These are phyloP conservation scores for Trachemys scripta DNA, from an alignment of 2,113 vertebrate genomes.

Conservation along the genomic window DNA sequence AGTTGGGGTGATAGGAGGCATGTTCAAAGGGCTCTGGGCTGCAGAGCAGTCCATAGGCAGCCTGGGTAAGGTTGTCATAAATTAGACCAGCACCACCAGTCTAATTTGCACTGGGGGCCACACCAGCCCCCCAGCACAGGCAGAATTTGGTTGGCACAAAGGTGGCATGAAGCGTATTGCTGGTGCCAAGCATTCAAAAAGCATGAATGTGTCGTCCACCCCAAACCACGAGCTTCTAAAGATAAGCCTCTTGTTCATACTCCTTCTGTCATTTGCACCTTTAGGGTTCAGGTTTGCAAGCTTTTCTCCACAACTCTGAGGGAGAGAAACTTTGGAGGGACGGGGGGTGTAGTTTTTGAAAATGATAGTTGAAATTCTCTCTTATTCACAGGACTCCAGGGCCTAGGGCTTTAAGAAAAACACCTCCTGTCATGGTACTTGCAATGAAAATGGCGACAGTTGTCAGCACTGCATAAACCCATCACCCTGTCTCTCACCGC, in stretches of 20 bases:
- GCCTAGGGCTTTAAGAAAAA: constrained; percentile 3
- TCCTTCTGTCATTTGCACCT: not conserved
- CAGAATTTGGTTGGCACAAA: not conserved
- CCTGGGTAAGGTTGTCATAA: not conserved
- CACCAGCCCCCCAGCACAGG: not conserved
- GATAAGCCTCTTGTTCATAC: not conserved
- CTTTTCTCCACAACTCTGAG: not conserved
- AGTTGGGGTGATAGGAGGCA: not conserved
- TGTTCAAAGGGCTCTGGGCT: not conserved
- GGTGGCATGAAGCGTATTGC: not conserved
- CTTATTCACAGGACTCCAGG: not conserved
- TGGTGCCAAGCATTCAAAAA: not conserved
- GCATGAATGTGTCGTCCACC: not conserved
- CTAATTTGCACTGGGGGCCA: not conserved
- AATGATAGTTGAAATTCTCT: not conserved
- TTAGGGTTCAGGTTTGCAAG: not conserved
- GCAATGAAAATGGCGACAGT: not conserved
- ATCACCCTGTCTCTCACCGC: not conserved
- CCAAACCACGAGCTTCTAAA: not conserved
- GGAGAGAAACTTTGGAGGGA: not conserved
- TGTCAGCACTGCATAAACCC: not conserved
- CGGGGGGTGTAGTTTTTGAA: too few relatives aligned
- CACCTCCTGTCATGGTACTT: not conserved
- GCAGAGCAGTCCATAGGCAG: not conserved
- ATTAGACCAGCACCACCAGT: not conserved